phyloP scores from a whole-genome alignment of 2,113 vertebrate genomes.

The Rhinoderma darwinii region DNA sequence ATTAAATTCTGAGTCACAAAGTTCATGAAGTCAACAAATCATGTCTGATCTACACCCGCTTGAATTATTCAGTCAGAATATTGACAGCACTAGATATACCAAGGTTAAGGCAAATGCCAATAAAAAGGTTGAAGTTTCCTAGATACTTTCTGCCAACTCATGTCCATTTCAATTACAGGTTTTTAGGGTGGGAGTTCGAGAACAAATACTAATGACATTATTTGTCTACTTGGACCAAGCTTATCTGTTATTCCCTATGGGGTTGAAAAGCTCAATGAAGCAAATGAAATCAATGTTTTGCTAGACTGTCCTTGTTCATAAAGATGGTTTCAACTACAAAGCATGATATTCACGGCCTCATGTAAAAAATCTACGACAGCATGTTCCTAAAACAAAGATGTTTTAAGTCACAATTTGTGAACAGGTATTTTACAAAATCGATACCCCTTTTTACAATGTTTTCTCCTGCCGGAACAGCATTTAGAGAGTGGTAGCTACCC shows the following conservation, averaged over 20 bases:
- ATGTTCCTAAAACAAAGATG: background rate
- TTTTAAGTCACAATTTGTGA: too few species aligned
- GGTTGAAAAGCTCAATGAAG: background rate
- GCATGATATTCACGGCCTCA: background rate
- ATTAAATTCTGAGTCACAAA: background rate
- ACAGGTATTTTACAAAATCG: too few species aligned
- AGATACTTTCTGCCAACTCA: background rate
- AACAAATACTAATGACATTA: background rate
- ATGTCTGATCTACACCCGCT: background rate
- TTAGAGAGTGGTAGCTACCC: too few species aligned
- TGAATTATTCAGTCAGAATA: conserved; percentile 5
- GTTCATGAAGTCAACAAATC: conserved; percentile 14
- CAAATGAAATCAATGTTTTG: conserved; percentile 40
- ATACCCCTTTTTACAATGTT: too few species aligned
- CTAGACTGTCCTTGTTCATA: background rate
- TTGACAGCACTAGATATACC: background rate
- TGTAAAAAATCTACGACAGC: background rate
- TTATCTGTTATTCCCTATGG: conserved; percentile 21
- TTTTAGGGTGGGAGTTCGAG: background rate
- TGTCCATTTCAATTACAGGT: background rate
- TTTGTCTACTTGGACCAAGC: background rate
- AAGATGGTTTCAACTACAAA: background rate
- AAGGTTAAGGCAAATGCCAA: background rate
- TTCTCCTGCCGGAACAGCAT: too few species aligned
- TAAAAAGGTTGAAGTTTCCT: background rate